phyloP scores from a whole-genome alignment of 2,113 vertebrate genomes.

The Hippocampus barbouri region DNA sequence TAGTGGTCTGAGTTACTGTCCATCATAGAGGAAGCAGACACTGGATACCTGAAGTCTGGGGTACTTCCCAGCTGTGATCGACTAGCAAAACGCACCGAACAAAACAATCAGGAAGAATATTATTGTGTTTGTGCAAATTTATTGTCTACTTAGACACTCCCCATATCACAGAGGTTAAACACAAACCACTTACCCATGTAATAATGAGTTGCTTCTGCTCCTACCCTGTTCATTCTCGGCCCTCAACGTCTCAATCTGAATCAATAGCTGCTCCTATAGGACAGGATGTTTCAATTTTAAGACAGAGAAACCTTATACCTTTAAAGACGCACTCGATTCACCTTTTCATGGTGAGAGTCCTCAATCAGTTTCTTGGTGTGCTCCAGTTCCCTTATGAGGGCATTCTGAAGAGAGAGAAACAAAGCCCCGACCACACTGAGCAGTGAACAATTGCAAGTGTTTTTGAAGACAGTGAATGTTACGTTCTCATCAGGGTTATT shows the following conservation, averaged over 20 bases:
- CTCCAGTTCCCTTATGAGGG: constrained; percentile 89
- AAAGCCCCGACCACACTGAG: not conserved
- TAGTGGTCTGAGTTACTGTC: constrained; percentile 82
- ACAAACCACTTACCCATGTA: constrained; percentile 77
- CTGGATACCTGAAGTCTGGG: constrained; percentile 88
- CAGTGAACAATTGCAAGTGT: no score
- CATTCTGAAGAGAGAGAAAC: constrained; percentile 73
- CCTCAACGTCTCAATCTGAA: constrained; percentile 84
- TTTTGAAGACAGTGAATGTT: no score
- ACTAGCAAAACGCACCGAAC: constrained; percentile 56
- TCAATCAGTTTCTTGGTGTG: constrained; percentile 90
- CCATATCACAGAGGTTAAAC: not conserved
- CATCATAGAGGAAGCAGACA: constrained; percentile 76
- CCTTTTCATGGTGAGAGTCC: constrained; percentile 94
- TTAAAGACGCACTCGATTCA: constrained; percentile 36
- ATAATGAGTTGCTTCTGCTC: constrained; percentile 78
- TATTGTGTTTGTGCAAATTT: not conserved
- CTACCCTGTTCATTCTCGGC: constrained; percentile 84
- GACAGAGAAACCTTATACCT: not conserved
- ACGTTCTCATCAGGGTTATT: no score
- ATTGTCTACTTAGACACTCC: not conserved
- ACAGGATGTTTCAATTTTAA: not conserved
- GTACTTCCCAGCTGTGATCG: constrained; percentile 81
- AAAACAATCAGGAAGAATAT: not conserved
- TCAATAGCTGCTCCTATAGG: constrained; percentile 84